Evolutionary conservation across 2,888 invertebrate species (phyloP), one percentile per base, ranked within the genome.

Genomic region (Drosophila nr. fundita): DNA sequence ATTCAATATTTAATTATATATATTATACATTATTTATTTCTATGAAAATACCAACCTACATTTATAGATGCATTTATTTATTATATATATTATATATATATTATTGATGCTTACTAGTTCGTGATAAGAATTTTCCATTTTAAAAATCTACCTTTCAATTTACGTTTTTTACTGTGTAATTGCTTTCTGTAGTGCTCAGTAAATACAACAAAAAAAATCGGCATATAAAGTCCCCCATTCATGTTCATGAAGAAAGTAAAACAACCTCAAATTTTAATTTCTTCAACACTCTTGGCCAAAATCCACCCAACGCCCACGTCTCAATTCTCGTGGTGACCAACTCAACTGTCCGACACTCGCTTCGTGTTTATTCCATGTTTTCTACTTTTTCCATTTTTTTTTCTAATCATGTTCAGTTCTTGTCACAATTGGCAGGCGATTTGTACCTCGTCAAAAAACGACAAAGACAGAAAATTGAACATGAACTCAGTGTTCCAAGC

Each of bases 351-450:
- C 74, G 68, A 73, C 85, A 82, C 70, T 65, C 80, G 73, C 73
- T 89, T 87, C 83, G 82, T 85, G 69, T 75, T 87, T 89, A 85
- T 89, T 89, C 76, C 88, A 85, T 82, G 88, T 80, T 80, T 69
- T 69, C 48, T 55, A 59, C 24, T 38, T 50, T 67, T 64, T 15
- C 15, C 0, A 15, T 18, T 15, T 6, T 15, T 24, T 42, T 21
- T 42, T 42, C 1, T 66, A 58, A 53, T 63, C 84, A 73, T 71
- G 83, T 83, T 83, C 70, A 78, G 64, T 73, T 84, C 66, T 78
- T 82, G 82, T 40, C 40, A 10, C n/a, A 40, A 40, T 40, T 72
- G 77, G 64, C 73, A 75, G 68, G 59, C 65, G 82, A 73, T 66
- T 76, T 67, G 45, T 68, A 61, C 73, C 57, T 45, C 61, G 65